Evolutionary conservation across 2,888 invertebrate genomes (phyloP), one percentile per base, ranked within the genome.

Genomic region (Allacma fusca): DNA sequence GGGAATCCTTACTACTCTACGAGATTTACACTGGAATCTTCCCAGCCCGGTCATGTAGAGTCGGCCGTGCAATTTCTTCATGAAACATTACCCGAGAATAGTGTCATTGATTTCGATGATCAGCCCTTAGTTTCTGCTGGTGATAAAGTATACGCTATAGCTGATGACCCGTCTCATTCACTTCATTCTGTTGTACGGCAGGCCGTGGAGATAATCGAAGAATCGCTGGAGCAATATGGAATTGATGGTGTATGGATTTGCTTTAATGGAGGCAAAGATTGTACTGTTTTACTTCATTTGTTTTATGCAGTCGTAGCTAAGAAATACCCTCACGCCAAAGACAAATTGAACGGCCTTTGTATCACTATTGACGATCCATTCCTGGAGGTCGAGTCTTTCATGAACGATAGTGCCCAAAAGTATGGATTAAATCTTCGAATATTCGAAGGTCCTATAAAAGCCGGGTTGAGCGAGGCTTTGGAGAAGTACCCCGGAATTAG

Each of bases 211-310:
- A 87, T 90, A 78, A 88, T 93, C 75, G 87, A 88, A 85, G 86
- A 90, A 85, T 91, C 91, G 79, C 26, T 92, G 83, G 86, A 88
- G 67, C 85, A 88, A 71, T 95, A 91, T 86, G 88, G 90, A n/a
- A 86, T 91, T 24, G 89, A 92, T 75, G 92, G 95, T 87, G 88
- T 96, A 21, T 95, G 96, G 85, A 86, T 99, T 40, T 94, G 96
- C 29, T 99, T 98, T 87, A 99, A 99, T 86, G 99, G 99, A 2
- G 99, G 99, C 0, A 99, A 99, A 88, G 99, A 99, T 88, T 98
- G 98, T 86, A 98, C 98, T 0, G 95, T 93, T 0, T 89, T 98
- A 19, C 88, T 99, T 50, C 93, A 95, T 86, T 86, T 96, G 80
- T 87, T 89, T 16, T 87, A 90, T 82, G 88, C 89, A 1, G 88